Conservation (phyloP, 2,888 invertebrate genomes). For the Agonopterix subpropinquella region DNA sequence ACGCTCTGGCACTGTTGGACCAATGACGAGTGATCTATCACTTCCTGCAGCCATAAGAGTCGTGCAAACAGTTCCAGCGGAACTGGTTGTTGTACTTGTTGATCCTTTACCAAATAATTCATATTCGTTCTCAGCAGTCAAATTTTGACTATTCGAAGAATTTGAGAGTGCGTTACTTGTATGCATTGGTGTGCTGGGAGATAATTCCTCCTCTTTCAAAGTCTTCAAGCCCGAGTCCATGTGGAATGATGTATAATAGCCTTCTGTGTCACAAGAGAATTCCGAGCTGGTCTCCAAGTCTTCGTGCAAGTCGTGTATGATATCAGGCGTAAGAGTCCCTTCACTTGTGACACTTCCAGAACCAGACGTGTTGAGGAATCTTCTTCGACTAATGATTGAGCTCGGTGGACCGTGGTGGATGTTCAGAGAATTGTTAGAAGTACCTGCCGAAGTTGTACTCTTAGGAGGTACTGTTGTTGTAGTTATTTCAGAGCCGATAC, state of each 20-base stretch:
- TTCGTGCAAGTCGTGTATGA: conserved; percentile 86
- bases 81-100: conserved; percentile 92
- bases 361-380: conserved; percentile 83
- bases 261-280: conserved; percentile 97
- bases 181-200: conserved; percentile 83
- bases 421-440: conserved; percentile 82
- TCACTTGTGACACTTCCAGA: conserved; percentile 91
- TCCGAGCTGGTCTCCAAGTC: conserved; percentile 93
- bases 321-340: conserved; percentile 89
- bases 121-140: conserved; percentile 90
- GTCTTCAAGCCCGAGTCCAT: conserved; percentile 95
- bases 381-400: conserved; percentile 80
- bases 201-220: conserved; percentile 80
- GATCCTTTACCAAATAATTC: conserved; percentile 94
- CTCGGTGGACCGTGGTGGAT: conserved; percentile 79
- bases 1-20: conserved; percentile 88
- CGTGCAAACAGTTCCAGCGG: conserved; percentile 92
- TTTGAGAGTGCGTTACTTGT: conserved; percentile 81
- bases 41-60: conserved; percentile 83
- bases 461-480: conserved; percentile 81
- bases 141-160: conserved; percentile 81
- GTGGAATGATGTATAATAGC: conserved; percentile 98
- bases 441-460: conserved; percentile 80
- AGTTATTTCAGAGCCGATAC: conserved; percentile 89
- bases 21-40: conserved; percentile 76